Percentiles rank a stretch among this genome's conserved stretches.
phyloP scores from a whole-genome alignment of 2,797 vertebrate genomes.

The Acanthurus leucopareius region DNA sequence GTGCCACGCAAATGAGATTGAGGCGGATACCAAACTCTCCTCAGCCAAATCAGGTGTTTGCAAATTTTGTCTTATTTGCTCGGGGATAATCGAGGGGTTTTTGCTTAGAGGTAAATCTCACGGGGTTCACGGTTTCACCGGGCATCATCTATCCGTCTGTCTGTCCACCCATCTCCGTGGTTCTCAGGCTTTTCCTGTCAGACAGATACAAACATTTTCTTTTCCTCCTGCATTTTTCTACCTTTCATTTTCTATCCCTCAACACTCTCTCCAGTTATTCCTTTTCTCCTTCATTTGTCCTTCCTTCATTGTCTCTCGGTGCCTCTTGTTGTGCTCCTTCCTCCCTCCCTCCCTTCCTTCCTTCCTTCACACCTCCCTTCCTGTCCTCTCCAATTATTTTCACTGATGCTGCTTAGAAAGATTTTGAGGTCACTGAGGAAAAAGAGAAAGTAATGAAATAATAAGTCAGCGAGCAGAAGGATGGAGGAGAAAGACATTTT shows the following conservation, averaged over 20 bases:
- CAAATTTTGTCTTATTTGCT: conserved; percentile 19
- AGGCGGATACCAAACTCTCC: not conserved
- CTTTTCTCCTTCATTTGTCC: not conserved
- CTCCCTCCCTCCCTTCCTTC: too few species aligned
- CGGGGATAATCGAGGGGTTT: not conserved
- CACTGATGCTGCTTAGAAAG: not conserved
- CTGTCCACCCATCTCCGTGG: too few species aligned
- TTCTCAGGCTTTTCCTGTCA: not conserved
- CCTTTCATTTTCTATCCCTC: too few species aligned
- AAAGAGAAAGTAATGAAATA: too few species aligned
- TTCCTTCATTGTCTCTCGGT: not conserved
- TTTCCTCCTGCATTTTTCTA: not conserved
- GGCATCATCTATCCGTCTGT: not conserved
- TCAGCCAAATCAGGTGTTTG: conserved; percentile 51
- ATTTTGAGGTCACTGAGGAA: too few species aligned
- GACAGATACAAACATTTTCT: not conserved
- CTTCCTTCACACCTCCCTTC: not conserved
- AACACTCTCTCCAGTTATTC: not conserved
- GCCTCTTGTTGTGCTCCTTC: not conserved
- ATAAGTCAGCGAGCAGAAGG: too few species aligned
- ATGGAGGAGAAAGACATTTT: not conserved
- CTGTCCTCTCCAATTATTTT: not conserved
- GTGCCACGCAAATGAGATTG: conserved; percentile 31
- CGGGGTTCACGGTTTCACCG: not conserved
- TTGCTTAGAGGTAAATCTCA: conserved; percentile 26